Base-by-base conservation (phyloP, 2,113 vertebrate genomes). In the Phocoena phocoena region DNA sequence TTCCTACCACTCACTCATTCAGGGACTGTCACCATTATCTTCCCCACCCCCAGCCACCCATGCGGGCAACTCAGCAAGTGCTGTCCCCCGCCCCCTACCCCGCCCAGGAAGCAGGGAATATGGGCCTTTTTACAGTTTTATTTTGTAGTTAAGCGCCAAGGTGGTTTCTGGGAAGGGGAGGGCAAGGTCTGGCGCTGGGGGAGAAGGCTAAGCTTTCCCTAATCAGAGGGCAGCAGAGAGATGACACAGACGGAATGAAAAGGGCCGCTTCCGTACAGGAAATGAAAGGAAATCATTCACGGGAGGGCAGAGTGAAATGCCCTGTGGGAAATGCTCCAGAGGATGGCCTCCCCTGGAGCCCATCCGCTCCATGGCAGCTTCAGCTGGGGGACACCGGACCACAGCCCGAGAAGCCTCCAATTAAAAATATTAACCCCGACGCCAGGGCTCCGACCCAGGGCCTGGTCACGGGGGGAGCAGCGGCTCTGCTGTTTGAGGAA, bases 171-270 rank as follows among this genome's bases (percentile, higher is more conserved):
- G 87, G 74, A 53, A 26, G 76, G 68, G 36, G 15, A 71, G 95
- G 67, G 92, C 65, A 68, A 60, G 92, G 15, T 8, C 18, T 12
- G 89, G 13, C 89, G 50, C 90, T 2, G 15, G 81, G 70, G 80
- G 65, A 65, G 58, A 89, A 41, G 63, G 55, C 93, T 73, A 68
- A 92, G 97, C 93, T 74, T 86, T 15, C 97, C 86, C 93, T 96
- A 73, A 95, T 96, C 88, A 90, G 97, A 71, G 0, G 50, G 95
- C 90, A 76, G 90, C 89, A 41, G 70, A 58, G 95, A 76, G 68
- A 74, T 26, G 92, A 95, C 93, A 50, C 92, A 26, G 82, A 80
- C 23, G 68, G 67, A 68, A 47, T 60, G 79, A 76, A 87, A 90
- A 90, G 81, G 82, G 38, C 33, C 0, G 1, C 89, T 86, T 90